Evolutionary conservation across 2,113 vertebrate species (phyloP).

Genomic region (Petrocephalus microphthalmus): DNA sequence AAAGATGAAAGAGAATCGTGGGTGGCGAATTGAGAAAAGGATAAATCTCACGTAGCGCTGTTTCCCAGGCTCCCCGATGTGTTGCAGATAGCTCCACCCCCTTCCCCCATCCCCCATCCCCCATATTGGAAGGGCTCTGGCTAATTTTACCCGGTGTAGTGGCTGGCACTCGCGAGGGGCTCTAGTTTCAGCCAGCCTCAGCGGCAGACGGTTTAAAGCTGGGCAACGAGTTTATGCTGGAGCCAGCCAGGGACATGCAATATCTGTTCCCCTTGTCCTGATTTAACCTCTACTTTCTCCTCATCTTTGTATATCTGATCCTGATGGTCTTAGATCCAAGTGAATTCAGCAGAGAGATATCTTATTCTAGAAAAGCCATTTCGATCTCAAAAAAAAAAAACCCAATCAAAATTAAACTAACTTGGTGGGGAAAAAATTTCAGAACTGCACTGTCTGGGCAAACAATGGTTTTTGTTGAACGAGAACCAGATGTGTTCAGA

Average conservation of each 20-base stretch:
- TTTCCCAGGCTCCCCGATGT: not conserved
- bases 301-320: not conserved
- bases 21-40: not conserved
- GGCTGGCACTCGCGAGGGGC: not conserved
- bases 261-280: slow-evolving; percentile 17
- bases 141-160: slow-evolving; percentile 16
- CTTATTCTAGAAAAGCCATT: not conserved
- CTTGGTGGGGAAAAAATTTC: not conserved
- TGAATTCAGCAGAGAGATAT: not conserved
- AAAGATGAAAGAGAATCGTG: not conserved
- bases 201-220: slow-evolving; percentile 13
- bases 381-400: not conserved
- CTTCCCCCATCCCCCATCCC: not conserved
- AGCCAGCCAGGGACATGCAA: slow-evolving; percentile 16
- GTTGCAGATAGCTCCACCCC: not conserved
- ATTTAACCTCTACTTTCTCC: slow-evolving; percentile 8
- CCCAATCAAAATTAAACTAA: not conserved
- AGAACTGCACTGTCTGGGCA: not conserved
- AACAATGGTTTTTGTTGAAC: not conserved
- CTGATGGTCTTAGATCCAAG: not conserved
- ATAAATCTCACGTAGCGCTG: not conserved
- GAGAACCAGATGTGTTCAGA: not conserved
- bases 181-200: slow-evolving; percentile 19
- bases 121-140: not conserved
- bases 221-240: slow-evolving; percentile 16